Percentiles rank a stretch among this genome's conserved stretches.
Conservation (phyloP, 2,888 invertebrate genomes). For the Orthosia gracilis region DNA sequence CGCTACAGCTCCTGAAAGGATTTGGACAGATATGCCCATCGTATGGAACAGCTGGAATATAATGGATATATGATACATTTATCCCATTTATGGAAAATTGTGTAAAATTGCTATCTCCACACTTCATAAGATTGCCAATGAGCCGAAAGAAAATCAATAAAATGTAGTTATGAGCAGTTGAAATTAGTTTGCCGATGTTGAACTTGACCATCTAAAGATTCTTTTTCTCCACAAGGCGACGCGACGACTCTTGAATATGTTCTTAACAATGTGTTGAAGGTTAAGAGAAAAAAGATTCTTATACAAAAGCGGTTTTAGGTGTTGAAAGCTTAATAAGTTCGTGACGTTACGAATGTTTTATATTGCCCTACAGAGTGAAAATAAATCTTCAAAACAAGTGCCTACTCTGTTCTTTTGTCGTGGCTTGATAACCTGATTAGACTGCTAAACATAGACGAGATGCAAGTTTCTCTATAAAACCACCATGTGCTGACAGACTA, state of each 20-base stretch:
- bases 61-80: too few relatives aligned
- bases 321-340: not conserved
- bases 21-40: too few relatives aligned
- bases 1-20: too few relatives aligned
- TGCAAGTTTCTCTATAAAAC: too few relatives aligned
- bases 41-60: too few relatives aligned
- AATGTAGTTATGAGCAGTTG: not conserved
- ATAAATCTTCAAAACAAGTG: not conserved
- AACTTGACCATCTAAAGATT: slow-evolving; percentile 51
- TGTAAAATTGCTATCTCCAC: not conserved
- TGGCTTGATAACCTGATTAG: too few relatives aligned
- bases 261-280: slow-evolving; percentile 30
- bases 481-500: too few relatives aligned
- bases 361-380: not conserved
- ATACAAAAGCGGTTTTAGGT: not conserved
- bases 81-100: too few relatives aligned
- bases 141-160: not conserved
- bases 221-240: not conserved
- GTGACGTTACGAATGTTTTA: not conserved
- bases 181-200: slow-evolving; percentile 22
- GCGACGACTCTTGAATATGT: slow-evolving; percentile 18
- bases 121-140: not conserved
- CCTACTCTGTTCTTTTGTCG: too few relatives aligned
- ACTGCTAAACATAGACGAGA: too few relatives aligned
- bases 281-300: not conserved